Conservation (phyloP, 2,888 invertebrate genomes). For the Drosophila phalerata region DNA sequence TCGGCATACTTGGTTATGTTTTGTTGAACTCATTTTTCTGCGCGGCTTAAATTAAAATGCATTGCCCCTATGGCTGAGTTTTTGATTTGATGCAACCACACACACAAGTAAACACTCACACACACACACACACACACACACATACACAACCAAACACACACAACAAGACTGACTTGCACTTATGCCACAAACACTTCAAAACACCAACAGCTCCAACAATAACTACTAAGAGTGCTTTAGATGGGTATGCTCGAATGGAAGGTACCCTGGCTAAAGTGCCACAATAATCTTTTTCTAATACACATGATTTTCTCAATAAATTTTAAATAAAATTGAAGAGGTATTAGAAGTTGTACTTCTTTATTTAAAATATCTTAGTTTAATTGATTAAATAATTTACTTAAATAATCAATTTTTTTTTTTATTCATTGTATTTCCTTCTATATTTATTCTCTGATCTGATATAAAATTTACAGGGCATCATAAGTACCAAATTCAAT, state of each 20-base stretch:
- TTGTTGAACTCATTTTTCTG: conserved; percentile 40
- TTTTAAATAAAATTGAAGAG: background rate
- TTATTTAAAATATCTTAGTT: no score
- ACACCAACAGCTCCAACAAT: conserved; percentile 24
- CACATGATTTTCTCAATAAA: background rate
- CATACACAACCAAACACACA: background rate
- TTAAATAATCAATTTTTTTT: no score
- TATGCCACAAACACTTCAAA: conserved; percentile 38
- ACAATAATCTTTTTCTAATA: background rate
- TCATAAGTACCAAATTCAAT: no score
- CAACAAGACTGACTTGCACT: conserved; percentile 6
- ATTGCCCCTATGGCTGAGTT: conserved; percentile 63
- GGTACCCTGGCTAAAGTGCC: background rate
- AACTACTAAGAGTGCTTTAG: conserved; percentile 3
- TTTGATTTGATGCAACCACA: conserved; percentile 69
- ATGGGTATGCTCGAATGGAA: background rate
- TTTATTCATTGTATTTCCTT: no score
- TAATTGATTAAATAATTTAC: no score
- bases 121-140: conserved; percentile 4
- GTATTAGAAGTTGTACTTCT: background rate
- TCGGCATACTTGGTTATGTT: conserved; percentile 21
- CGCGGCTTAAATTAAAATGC: conserved; percentile 74
- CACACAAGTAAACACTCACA: conserved; percentile 18
- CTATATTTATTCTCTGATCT: no score
- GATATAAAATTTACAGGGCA: no score